A percentile compares a stretch with the other conserved stretches of the same genome.
Conservation (phyloP, 2,888 invertebrate genomes). For the Neoascia interrupta region DNA sequence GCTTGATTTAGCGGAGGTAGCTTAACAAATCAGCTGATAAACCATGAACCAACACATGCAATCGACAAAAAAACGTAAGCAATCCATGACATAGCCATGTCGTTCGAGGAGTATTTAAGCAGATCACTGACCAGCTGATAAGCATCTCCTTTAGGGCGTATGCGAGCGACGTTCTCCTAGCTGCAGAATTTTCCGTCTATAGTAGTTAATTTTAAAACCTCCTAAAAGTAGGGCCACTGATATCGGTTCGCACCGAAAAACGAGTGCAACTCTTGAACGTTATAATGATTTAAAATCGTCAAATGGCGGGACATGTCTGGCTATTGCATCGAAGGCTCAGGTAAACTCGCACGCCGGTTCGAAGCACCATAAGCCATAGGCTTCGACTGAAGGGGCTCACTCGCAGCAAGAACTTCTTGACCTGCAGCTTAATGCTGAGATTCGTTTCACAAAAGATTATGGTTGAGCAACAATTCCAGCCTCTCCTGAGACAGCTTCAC, state of each 20-base stretch:
- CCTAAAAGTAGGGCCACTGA: conserved; percentile 18
- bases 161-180: conserved; percentile 21
- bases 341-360: not conserved
- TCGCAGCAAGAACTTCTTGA: not conserved
- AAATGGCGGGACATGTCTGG: conserved; percentile 1
- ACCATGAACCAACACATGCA: conserved; percentile 14
- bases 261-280: not conserved
- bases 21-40: conserved; percentile 9
- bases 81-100: not conserved
- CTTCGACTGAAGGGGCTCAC: not conserved
- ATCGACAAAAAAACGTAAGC: conserved; percentile 7
- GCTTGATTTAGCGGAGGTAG: conserved; percentile 5
- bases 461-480: not conserved
- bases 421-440: not conserved
- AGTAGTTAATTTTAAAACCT: conserved; percentile 12
- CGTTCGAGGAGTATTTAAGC: not conserved
- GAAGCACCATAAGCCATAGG: not conserved
- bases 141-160: conserved; percentile 1
- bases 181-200: not conserved
- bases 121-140: conserved; percentile 26
- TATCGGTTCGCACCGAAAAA: conserved; percentile 2
- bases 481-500: not conserved
- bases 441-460: not conserved
- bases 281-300: not conserved
- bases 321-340: not conserved